Evolutionary conservation across 2,113 vertebrate species (phyloP).

Genomic region (Indicator maculatus): DNA sequence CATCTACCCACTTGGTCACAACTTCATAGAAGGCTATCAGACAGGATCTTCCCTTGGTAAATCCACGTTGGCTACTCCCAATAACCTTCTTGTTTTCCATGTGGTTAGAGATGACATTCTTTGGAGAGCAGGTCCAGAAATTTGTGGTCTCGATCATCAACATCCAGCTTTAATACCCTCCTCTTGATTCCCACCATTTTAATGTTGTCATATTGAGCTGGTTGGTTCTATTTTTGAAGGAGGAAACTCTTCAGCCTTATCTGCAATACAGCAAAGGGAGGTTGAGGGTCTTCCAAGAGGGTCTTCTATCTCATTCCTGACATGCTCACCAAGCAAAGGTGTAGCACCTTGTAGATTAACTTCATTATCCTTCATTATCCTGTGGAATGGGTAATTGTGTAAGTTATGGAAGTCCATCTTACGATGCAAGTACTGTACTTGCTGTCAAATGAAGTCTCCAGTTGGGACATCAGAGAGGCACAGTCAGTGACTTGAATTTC

Average conservation of each 20-base stretch:
- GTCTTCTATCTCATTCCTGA: neutral
- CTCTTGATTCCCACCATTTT: neutral
- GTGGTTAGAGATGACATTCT: neutral
- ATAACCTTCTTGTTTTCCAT: no score
- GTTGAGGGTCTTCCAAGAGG: neutral
- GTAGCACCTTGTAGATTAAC: neutral
- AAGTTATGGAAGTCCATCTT: neutral
- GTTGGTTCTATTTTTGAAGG: neutral
- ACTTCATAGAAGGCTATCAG: no score
- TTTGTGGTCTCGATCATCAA: neutral
- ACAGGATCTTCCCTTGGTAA: no score
- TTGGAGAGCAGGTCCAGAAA: neutral
- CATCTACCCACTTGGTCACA: no score
- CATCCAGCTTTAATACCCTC: neutral
- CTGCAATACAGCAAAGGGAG: neutral
- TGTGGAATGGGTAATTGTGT: neutral
- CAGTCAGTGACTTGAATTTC: neutral
- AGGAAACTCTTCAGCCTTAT: neutral
- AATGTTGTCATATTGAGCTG: neutral
- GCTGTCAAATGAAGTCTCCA: neutral
- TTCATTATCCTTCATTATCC: neutral
- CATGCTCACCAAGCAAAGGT: neutral
- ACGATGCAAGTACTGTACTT: neutral
- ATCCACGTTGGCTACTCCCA: no score
- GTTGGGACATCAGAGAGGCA: neutral